Percentiles rank a stretch among this genome's conserved stretches.
phyloP scores from a whole-genome alignment of 2,113 vertebrate species.

The Neodontobutis hainanensis region DNA sequence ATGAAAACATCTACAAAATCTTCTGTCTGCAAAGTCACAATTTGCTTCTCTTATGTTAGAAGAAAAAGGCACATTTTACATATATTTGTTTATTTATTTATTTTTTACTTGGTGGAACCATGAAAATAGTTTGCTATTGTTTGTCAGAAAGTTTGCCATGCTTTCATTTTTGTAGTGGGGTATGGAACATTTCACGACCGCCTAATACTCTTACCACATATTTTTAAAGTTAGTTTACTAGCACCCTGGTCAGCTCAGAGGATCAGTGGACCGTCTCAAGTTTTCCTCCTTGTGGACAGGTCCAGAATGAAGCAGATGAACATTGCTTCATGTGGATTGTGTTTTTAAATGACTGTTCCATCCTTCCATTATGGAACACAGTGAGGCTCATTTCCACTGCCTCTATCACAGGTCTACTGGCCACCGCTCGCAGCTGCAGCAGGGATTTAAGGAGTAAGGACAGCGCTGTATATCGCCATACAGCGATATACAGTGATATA shows the following conservation, averaged over 20 bases:
- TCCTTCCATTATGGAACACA: neutral
- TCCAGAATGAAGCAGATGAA: neutral
- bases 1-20: too few species aligned
- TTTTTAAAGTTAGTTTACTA: neutral
- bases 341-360: neutral
- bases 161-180: neutral
- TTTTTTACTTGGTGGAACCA: too few species aligned
- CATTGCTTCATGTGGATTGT: neutral
- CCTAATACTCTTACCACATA: neutral
- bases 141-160: neutral
- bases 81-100: too few species aligned
- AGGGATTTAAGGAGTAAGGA: too few species aligned
- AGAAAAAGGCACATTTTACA: too few species aligned
- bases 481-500: too few species aligned
- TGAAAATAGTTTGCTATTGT: too few species aligned
- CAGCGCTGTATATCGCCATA: too few species aligned
- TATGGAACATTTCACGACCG: conserved; percentile 1
- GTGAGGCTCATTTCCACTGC: neutral
- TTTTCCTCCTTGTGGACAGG: neutral
- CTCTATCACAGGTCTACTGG: neutral
- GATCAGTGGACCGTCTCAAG: neutral
- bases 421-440: neutral
- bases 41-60: too few species aligned
- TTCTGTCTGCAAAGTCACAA: too few species aligned
- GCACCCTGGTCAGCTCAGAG: neutral